phyloP scores from a whole-genome alignment of 1,140 invertebrate genomes.

The Pygmarrhopalites habei region DNA sequence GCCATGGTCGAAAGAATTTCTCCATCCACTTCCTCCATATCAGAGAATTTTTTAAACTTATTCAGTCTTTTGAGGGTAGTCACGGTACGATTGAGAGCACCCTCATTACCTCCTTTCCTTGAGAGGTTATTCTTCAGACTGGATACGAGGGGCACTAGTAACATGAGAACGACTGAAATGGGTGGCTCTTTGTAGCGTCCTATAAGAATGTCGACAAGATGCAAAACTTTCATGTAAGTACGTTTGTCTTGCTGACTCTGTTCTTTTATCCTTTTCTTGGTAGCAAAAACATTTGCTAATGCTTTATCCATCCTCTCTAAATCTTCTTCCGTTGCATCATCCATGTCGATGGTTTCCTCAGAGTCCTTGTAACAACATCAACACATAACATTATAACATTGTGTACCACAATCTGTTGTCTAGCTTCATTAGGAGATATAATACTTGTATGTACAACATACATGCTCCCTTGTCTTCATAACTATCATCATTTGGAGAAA shows the following conservation, averaged over 20 bases:
- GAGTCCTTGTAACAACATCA: constrained; percentile 19
- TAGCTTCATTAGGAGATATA: neutral
- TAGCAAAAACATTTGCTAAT: constrained; percentile 60
- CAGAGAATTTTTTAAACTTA: constrained; percentile 19
- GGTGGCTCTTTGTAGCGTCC: constrained; percentile 8
- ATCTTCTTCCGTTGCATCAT: constrained; percentile 66
- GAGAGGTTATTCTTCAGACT: neutral
- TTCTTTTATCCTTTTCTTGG: constrained; percentile 51
- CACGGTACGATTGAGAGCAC: neutral
- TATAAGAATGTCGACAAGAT: constrained; percentile 12
- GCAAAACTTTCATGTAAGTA: constrained; percentile 42
- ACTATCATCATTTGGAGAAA: no score
- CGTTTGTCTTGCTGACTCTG: constrained; percentile 51
- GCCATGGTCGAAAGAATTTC: constrained; percentile 14
- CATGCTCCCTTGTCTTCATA: no score
- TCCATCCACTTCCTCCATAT: constrained; percentile 2
- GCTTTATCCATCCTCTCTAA: constrained; percentile 62
- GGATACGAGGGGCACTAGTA: constrained; percentile 18
- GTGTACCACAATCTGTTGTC: no score
- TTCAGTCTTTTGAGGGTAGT: constrained; percentile 8
- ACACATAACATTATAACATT: neutral
- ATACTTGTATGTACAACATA: neutral
- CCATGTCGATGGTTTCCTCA: constrained; percentile 62
- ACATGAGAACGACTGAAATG: constrained; percentile 11
- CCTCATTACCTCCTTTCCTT: neutral